Evolutionary conservation across 2,888 invertebrate genomes (phyloP), one percentile per base, ranked within the genome.

Genomic region (Calameuta filiformis): DNA sequence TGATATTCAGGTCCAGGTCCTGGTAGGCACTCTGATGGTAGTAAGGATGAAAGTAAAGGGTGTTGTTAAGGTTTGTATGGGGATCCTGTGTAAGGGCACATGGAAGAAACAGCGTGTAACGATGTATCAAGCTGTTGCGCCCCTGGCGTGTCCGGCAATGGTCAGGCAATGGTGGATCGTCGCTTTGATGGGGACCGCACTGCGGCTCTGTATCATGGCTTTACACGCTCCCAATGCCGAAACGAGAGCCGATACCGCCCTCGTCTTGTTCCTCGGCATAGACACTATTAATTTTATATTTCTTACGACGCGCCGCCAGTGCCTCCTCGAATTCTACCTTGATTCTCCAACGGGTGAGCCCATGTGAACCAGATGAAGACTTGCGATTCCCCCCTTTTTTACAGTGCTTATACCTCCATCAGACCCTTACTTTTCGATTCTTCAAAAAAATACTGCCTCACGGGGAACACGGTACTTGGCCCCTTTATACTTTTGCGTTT

Each of bases 121-220:
- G 90, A 91, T 91, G 91, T 90, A 91, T 90, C 90, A 90, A 90
- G 89, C 91, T 90, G 90, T 90, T 91, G 91, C 90, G 91, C 91
- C 91, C 90, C 90, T 88, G 91, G 91, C 91, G 89, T 89, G 91
- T 90, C 89, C 90, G 87, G 86, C 88, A 86, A 90, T 90, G 86
- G 91, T 90, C 89, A 90, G 87, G 86, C 88, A 86, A 90, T 71
- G 71, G 86, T 87, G 88, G 88, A 89, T 88, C 86, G 87, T 89
- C 86, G 90, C 90, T 90, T 90, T 90, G 90, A 90, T 86, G 84
- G 83, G 83, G 85, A 86, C 87, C 87, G 88, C 86, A 87, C 88
- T 79, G 81, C 85, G 86, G 87, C 88, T 87, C 87, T 89, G 87
- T 86, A 89, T 90, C 89, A 89, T 89, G 84, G 85, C 87, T 88